Percentiles rank a stretch among this genome's conserved stretches.
Conservation (phyloP, 2,888 invertebrate genomes). For the Eumacrocentrus americanus region DNA sequence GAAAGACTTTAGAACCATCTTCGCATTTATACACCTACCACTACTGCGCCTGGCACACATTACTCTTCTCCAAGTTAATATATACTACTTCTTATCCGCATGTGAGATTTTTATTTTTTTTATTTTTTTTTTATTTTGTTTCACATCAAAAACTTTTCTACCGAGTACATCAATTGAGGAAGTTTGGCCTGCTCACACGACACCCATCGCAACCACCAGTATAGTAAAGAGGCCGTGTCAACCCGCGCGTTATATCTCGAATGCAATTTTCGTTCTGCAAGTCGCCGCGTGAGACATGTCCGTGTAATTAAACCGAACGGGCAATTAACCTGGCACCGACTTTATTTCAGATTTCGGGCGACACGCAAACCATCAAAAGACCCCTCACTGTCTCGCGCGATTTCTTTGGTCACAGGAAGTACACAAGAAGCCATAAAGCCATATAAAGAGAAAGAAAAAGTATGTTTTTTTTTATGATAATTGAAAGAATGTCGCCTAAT, state of each 20-base stretch:
- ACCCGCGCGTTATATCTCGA: constrained; percentile 28
- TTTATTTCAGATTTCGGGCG: constrained; percentile 36
- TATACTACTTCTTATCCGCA: background rate
- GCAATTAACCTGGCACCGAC: constrained; percentile 37
- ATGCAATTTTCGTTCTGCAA: constrained; percentile 34
- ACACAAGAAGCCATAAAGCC: background rate
- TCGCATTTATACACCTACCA: background rate
- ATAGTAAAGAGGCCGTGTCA: too few species aligned
- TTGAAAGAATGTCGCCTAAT: too few species aligned
- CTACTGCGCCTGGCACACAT: too few species aligned
- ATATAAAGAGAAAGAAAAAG: too few species aligned
- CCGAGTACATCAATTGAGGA: too few species aligned
- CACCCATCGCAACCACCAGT: too few species aligned
- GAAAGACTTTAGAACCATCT: background rate
- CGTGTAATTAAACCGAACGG: constrained; percentile 37
- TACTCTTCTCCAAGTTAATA: too few species aligned
- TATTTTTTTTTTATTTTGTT: background rate
- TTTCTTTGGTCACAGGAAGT: constrained; percentile 12
- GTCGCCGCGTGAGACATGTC: constrained; percentile 32
- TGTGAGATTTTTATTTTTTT: constrained; percentile 4
- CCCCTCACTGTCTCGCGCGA: constrained; percentile 18
- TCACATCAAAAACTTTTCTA: background rate
- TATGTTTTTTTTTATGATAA: too few species aligned
- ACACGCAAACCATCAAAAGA: constrained; percentile 26
- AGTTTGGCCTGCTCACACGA: too few species aligned